Conservation (phyloP, 2,888 invertebrate genomes). For the Invenusta paracnida region DNA sequence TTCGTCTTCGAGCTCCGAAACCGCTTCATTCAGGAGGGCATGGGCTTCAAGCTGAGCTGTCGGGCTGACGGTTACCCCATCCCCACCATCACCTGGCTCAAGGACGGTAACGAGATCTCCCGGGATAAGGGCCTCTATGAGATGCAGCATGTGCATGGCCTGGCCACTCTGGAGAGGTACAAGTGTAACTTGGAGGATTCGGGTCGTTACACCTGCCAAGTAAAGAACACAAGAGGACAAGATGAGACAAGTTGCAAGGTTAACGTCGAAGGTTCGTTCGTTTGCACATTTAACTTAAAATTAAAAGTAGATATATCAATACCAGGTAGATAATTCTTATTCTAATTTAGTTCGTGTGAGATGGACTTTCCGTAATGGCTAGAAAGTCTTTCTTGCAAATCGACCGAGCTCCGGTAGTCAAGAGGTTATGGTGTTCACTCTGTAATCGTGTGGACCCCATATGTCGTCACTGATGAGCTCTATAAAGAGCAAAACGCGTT, state of each 20-base stretch:
- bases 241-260: conserved; percentile 85
- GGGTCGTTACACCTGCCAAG: conserved; percentile 88
- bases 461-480: too few species aligned
- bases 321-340: too few species aligned
- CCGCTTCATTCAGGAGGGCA: conserved; percentile 88
- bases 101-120: conserved; percentile 79
- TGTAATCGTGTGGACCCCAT: too few species aligned
- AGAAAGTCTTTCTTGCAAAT: too few species aligned
- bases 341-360: neutral
- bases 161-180: conserved; percentile 90
- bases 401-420: too few species aligned
- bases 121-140: conserved; percentile 75
- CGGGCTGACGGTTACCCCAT: conserved; percentile 89
- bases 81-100: conserved; percentile 70
- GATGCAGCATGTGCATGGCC: conserved; percentile 85
- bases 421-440: too few species aligned
- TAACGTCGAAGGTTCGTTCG: conserved; percentile 41
- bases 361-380: neutral
- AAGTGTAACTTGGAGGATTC: conserved; percentile 89
- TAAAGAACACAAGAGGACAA: conserved; percentile 84
- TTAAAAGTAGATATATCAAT: too few species aligned
- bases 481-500: too few species aligned
- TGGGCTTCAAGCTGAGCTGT: conserved; percentile 90
- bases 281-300: neutral
- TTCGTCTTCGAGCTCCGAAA: conserved; percentile 98